Conservation (phyloP, 2,113 vertebrate genomes). For the Malaclemys terrapin region DNA sequence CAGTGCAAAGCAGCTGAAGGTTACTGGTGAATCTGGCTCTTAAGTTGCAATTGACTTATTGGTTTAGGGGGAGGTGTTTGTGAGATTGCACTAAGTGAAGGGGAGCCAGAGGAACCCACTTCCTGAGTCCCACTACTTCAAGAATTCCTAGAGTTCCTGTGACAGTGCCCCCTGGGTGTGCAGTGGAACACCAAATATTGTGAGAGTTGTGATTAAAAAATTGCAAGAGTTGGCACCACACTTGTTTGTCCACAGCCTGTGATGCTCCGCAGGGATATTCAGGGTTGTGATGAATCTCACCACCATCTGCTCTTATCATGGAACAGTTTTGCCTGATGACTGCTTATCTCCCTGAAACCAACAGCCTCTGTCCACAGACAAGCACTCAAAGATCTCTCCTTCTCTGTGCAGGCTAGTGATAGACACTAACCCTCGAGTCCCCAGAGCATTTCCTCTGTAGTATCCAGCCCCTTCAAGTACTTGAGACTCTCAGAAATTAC, state of each 20-base stretch:
- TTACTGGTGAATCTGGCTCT: not conserved
- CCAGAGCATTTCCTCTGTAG: not conserved
- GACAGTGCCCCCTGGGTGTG: not conserved
- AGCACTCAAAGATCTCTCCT: not conserved
- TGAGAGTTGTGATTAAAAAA: not conserved
- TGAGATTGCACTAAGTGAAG: not conserved
- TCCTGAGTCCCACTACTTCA: not conserved
- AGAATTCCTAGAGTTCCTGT: not conserved
- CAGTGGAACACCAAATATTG: not conserved
- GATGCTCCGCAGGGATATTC: not conserved
- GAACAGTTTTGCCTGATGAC: not conserved
- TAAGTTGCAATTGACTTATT: not conserved
- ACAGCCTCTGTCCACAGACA: not conserved
- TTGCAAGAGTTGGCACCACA: conserved; percentile 18
- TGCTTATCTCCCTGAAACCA: not conserved
- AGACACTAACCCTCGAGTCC: not conserved
- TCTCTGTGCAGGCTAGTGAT: not conserved
- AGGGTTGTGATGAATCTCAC: not conserved
- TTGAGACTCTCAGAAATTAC: not conserved
- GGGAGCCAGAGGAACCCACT: not conserved
- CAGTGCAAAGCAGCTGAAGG: not conserved
- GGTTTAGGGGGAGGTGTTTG: not conserved
- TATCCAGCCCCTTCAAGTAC: not conserved
- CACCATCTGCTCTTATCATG: not conserved
- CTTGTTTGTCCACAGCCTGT: not conserved